Evolutionary conservation across 1,140 invertebrate species (phyloP), one percentile per base, ranked within the genome.

Genomic region (Nilaparvata lugens): DNA sequence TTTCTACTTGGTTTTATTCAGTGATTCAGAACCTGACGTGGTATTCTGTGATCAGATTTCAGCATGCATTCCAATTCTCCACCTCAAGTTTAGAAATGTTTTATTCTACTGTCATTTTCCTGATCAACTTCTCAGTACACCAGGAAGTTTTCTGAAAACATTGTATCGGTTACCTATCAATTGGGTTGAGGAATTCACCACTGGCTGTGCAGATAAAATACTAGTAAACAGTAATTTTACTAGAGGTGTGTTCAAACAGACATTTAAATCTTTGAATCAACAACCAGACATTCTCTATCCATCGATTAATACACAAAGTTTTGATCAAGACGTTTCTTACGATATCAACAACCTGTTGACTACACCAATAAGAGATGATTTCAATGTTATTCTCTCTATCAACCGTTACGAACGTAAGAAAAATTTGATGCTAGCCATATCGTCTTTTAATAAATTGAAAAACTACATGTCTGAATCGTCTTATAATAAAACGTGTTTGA

Each of bases 81-180:
- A 85, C 66, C 68, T 89, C 66, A 73, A 79, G 63, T 71, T 76
- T 9, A 80, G 82, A 60, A 76, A 83, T 67, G 79, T 97, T 13
- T 72, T 98, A 5, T 99, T 96, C 75, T 99, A 99, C 69, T 99
- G 97, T 68, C 97, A 99, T 78, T 94, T 95, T 78, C 97, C 97
- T 0, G 97, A 99, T 76, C 88, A 94, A 69, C 76, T 99, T 2
- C 76, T 98, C 1, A 87, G 88, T 14, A 70, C 78, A 2, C 79
- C 81, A 61, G 83, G 82, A 18, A 81, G 84, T 0, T 64, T 73
- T 1, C 67, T 90, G 0, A 96, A 96, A 72, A 80, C 78, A 43
- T 18, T 93, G 0, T 99, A 99, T 74, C 79, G 97, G 40, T 73
- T 75, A n/a, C 89, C 94, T 0, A 74, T 99, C 1, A 92, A 99